These are phyloP conservation scores for Cryptoblepharus egeriae DNA, from an alignment of 2,797 vertebrate genomes.

Conservation along the genomic window DNA sequence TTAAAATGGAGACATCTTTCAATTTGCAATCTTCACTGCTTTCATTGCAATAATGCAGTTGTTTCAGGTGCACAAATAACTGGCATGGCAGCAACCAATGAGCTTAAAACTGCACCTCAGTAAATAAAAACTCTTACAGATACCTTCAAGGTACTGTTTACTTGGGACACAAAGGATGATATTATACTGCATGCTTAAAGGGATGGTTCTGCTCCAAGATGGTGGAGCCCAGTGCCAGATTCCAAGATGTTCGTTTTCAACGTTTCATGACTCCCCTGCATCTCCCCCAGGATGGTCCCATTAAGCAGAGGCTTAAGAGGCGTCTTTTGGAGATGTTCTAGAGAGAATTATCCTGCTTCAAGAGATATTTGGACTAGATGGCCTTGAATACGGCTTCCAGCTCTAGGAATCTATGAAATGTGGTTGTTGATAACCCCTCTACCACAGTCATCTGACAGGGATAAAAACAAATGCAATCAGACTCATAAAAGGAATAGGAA, in stretches of 20 bases:
- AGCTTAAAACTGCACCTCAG: neutral
- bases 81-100: constrained; percentile 1
- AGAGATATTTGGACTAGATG: too few relatives aligned
- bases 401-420: too few relatives aligned
- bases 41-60: constrained; percentile 1
- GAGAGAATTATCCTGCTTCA: too few relatives aligned
- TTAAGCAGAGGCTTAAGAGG: too few relatives aligned
- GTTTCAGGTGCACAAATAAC: neutral
- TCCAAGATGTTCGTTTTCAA: too few relatives aligned
- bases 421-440: too few relatives aligned
- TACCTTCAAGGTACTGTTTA: neutral
- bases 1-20: neutral
- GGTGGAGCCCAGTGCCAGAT: too few relatives aligned
- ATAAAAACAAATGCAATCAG: neutral
- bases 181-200: neutral
- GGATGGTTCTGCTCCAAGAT: too few relatives aligned
- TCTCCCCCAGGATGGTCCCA: too few relatives aligned
- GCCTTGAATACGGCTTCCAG: too few relatives aligned
- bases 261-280: too few relatives aligned
- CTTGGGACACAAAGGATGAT: neutral
- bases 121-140: neutral
- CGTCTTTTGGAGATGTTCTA: too few relatives aligned
- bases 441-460: neutral
- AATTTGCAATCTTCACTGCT: neutral
- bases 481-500: neutral